Base-by-base conservation (phyloP, 2,113 vertebrate species). In the Apaloderma vittatum region DNA sequence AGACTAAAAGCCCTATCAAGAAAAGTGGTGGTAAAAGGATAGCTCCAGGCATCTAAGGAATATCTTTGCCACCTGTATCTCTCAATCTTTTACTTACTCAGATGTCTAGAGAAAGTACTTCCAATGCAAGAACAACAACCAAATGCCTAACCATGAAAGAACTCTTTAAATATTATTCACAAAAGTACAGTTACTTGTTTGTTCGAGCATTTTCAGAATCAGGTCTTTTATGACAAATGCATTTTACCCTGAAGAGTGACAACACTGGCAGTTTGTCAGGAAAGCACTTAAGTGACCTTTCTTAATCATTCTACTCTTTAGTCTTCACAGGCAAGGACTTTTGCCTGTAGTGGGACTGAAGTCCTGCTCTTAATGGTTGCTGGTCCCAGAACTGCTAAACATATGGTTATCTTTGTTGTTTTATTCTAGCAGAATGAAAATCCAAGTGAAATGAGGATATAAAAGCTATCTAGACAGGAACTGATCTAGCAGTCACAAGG, bases 1-100 rank as follows among this genome's bases (percentile, higher is more conserved):
- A 80, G 61, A 93, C 66, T 86, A 67, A 93, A 57, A 90, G 63
- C 63, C 74, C 68, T 84, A 77, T 90, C 59, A 85, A 92, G 85
- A 85, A 77, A 88, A 92, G 91, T 54, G 36, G n/a, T 65, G 23
- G 52, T 52, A 45, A 83, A 72, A 90, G 45, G 46, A 85, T 40
- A 89, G 65, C 61, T 79, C 15, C 52, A 58, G 62, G 67, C 22
- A 7, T 29, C 30, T 58, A 73, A 43, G 30, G 30, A 87, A 18
- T 77, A 76, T 43, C 27, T 73, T 29, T 79, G 43, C 45, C 70
- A 81, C 29, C 22, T 81, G 10, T 37, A 23, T 43, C 17, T 52
- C 67, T 61, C 59, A 83, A 45, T 36, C 32, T 17, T 51, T 68
- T 80, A 32, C 48, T 78, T 92, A 80, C 57, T 65, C 24, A 68